These are phyloP conservation scores for Panorpa germanica DNA, from an alignment of 2,888 invertebrate genomes.

Conservation along the genomic window DNA sequence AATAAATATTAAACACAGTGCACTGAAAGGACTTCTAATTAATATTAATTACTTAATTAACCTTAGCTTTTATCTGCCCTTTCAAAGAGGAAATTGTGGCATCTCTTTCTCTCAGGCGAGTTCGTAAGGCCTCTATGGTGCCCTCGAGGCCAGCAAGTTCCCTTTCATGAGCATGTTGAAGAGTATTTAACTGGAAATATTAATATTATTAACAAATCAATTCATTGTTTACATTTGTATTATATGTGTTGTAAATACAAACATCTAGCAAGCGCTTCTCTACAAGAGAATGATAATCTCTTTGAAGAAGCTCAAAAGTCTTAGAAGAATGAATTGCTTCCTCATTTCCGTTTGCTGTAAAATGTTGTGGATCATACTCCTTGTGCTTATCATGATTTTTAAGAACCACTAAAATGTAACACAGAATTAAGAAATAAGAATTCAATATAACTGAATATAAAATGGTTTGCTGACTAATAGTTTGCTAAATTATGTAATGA, in stretches of 20 bases:
- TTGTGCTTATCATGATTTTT: conserved; percentile 16
- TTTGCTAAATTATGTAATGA: too few relatives aligned
- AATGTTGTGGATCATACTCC: conserved; percentile 22
- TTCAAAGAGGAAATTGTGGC: conserved; percentile 23
- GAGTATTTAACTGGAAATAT: conserved; percentile 45
- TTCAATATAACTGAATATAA: too few relatives aligned
- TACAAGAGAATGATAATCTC: conserved; percentile 55
- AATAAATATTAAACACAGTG: too few relatives aligned
- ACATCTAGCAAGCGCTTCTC: conserved; percentile 65
- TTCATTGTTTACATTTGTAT: background rate
- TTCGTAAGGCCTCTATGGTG: conserved; percentile 22
- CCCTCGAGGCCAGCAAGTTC: conserved; percentile 33
- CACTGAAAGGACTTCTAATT: too few relatives aligned
- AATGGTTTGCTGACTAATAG: too few relatives aligned
- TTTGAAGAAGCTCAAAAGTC: conserved; percentile 42
- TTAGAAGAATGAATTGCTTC: conserved; percentile 26
- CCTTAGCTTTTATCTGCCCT: too few relatives aligned
- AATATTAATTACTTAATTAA: too few relatives aligned
- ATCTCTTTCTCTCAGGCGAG: conserved; percentile 23
- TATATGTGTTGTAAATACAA: conserved; percentile 26
- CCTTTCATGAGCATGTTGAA: conserved; percentile 52
- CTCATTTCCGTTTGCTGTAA: conserved; percentile 20
- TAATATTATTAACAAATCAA: conserved; percentile 7
- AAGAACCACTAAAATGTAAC: too few relatives aligned
- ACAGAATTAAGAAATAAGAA: too few relatives aligned